These are phyloP conservation scores for Monoplex corrugatus DNA, from an alignment of 2,888 invertebrate genomes.

Conservation along the genomic window DNA sequence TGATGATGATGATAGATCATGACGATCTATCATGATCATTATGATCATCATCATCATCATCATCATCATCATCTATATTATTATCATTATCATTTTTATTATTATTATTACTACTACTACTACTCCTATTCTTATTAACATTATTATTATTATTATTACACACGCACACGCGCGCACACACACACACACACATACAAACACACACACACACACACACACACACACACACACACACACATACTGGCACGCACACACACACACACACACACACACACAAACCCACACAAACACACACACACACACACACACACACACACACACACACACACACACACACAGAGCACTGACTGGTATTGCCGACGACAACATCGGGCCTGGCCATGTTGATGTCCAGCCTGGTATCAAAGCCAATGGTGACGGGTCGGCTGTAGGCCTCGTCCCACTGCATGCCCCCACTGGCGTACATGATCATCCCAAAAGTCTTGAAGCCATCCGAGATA, in stretches of 20 bases:
- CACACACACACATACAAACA: too few species aligned
- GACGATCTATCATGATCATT: too few species aligned
- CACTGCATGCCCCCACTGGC: slow-evolving; percentile 53
- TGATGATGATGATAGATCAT: too few species aligned
- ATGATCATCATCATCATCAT: not conserved
- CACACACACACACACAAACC: too few species aligned
- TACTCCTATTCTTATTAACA: too few species aligned
- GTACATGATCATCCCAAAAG: slow-evolving; percentile 50
- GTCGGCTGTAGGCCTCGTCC: not conserved
- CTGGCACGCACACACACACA: too few species aligned
- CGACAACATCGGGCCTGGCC: slow-evolving; percentile 43
- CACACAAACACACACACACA: not conserved
- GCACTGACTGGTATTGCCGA: slow-evolving; percentile 53
- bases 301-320: not conserved
- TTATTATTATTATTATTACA: too few species aligned
- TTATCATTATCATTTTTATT: not conserved
- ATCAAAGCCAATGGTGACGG: slow-evolving; percentile 37
- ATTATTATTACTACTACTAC: not conserved
- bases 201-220: too few species aligned
- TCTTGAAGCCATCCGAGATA: slow-evolving; percentile 43
- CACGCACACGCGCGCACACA: too few species aligned
- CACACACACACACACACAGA: not conserved
- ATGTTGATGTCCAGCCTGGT: slow-evolving; percentile 31
- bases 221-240: too few species aligned
- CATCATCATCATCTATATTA: not conserved